Evolutionary conservation across 1,140 invertebrate genomes (phyloP).

Genomic region (Pachypsylla venusta): DNA sequence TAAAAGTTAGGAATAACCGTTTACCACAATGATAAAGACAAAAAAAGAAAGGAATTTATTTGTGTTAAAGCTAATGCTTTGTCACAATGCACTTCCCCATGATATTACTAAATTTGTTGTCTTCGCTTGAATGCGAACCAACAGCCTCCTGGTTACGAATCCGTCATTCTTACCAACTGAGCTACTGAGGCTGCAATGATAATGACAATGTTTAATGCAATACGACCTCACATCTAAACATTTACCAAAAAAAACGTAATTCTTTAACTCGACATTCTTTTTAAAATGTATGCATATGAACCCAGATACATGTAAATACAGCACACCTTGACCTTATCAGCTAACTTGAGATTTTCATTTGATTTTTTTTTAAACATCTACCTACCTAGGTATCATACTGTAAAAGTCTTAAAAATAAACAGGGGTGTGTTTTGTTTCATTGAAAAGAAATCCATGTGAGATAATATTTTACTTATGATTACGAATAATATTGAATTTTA

Average conservation of each 20-base stretch:
- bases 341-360: too few relatives aligned
- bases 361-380: background rate
- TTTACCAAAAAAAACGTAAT: too few relatives aligned
- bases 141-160: too few relatives aligned
- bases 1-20: too few relatives aligned
- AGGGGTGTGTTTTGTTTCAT: background rate
- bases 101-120: too few relatives aligned
- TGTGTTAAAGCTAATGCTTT: too few relatives aligned
- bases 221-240: background rate
- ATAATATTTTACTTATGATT: background rate
- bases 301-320: background rate
- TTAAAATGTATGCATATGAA: background rate
- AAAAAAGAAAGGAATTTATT: too few relatives aligned
- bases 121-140: too few relatives aligned
- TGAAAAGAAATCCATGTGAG: background rate
- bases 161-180: too few relatives aligned
- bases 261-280: too few relatives aligned
- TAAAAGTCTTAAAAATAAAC: background rate
- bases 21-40: background rate
- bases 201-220: background rate
- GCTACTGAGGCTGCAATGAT: too few relatives aligned
- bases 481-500: slow-evolving; percentile 33
- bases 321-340: background rate
- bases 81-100: too few relatives aligned
- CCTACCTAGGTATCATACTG: background rate